Evolutionary conservation across 2,113 vertebrate species (phyloP).

Genomic region (Zootoca vivipara): DNA sequence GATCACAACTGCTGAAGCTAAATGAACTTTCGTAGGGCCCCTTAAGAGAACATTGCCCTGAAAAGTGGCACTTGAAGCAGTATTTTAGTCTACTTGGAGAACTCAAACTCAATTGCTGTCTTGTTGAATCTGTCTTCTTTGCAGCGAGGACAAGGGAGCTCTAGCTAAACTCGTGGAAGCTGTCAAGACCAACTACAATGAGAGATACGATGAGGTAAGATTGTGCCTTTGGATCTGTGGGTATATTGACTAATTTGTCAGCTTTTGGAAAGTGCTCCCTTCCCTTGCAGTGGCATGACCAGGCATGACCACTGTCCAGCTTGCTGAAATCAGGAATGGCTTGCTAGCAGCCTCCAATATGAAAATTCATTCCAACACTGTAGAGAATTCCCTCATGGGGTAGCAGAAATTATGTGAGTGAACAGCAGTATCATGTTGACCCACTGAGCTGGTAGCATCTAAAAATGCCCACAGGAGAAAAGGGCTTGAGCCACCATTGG

Average conservation of each 20-base stretch:
- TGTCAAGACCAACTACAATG: slow-evolving; percentile 97
- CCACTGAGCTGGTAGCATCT: not conserved
- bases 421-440: not conserved
- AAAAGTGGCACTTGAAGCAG: too few relatives aligned
- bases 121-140: not conserved
- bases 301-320: not conserved
- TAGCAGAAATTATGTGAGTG: not conserved
- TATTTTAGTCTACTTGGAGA: too few relatives aligned
- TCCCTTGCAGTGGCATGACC: too few relatives aligned
- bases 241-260: not conserved
- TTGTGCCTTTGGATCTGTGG: not conserved
- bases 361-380: not conserved
- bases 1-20: too few relatives aligned
- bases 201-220: slow-evolving; percentile 95
- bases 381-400: not conserved
- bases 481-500: not conserved
- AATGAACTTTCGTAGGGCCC: too few relatives aligned
- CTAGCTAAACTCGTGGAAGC: slow-evolving; percentile 96
- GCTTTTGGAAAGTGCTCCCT: too few relatives aligned
- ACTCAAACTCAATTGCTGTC: not conserved
- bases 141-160: slow-evolving; percentile 95
- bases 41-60: too few relatives aligned
- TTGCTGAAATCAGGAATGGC: not conserved
- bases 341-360: too few relatives aligned
- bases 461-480: not conserved